phyloP scores from a whole-genome alignment of 2,888 invertebrate species.

The Thymelicus sylvestris region DNA sequence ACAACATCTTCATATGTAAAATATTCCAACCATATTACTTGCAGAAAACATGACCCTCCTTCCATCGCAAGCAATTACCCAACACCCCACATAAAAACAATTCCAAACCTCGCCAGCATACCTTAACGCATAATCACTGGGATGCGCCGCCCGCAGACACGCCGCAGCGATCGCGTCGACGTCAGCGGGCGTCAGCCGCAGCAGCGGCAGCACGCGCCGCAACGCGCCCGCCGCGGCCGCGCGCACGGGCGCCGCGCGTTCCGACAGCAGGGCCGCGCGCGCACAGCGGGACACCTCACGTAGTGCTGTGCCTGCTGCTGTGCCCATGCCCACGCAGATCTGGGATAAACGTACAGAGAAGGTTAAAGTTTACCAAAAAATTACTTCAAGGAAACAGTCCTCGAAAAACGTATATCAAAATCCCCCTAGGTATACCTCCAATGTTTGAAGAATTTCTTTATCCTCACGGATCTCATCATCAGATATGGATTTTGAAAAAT shows the following conservation, averaged over 20 bases:
- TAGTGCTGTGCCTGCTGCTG: conserved; percentile 90
- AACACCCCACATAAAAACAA: too few relatives aligned
- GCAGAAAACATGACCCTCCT: too few relatives aligned
- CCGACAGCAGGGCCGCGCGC: conserved; percentile 91
- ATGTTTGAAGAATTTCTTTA: too few relatives aligned
- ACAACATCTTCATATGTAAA: too few relatives aligned
- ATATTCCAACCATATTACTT: too few relatives aligned
- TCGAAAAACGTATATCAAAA: too few relatives aligned
- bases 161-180: conserved; percentile 96
- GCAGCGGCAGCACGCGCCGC: conserved; percentile 94
- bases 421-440: too few relatives aligned
- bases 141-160: conserved; percentile 91
- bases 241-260: conserved; percentile 96
- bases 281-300: conserved; percentile 97
- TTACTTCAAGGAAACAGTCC: too few relatives aligned
- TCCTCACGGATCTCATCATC: too few relatives aligned
- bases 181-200: conserved; percentile 94
- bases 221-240: conserved; percentile 97
- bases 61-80: too few relatives aligned
- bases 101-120: conserved; percentile 34
- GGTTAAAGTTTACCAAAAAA: too few relatives aligned
- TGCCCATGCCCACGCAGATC: conserved; percentile 97
- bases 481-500: too few relatives aligned
- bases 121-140: conserved; percentile 71
- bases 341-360: conserved; percentile 48